Conservation (phyloP, 1,140 invertebrate species). For the Dreissena rostriformis region DNA sequence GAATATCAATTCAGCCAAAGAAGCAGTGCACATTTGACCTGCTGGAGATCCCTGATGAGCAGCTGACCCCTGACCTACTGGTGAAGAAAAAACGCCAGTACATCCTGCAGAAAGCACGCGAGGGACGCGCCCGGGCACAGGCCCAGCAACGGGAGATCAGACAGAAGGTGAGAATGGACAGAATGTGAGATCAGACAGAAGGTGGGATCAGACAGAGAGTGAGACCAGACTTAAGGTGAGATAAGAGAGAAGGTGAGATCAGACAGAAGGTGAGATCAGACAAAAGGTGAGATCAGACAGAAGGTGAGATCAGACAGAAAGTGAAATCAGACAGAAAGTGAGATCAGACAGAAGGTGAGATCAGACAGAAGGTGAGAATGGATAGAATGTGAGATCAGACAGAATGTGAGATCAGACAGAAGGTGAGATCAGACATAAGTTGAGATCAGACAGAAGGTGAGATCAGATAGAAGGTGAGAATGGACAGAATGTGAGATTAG, state of each 20-base stretch:
- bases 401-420: slow-evolving; percentile 72
- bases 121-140: slow-evolving; percentile 70
- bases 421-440: too few species aligned
- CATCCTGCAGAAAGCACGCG: slow-evolving; percentile 76
- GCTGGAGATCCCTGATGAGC: slow-evolving; percentile 76
- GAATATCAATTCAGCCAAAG: slow-evolving; percentile 27
- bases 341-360: slow-evolving; percentile 65
- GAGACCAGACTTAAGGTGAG: slow-evolving; percentile 73
- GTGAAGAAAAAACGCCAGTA: slow-evolving; percentile 74
- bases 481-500: too few species aligned
- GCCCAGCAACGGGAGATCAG: slow-evolving; percentile 71
- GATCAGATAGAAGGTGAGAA: slow-evolving; percentile 71
- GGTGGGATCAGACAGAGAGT: slow-evolving; percentile 63
- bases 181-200: slow-evolving; percentile 73
- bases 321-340: slow-evolving; percentile 74
- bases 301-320: slow-evolving; percentile 70
- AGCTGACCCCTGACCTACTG: slow-evolving; percentile 73
- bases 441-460: too few species aligned
- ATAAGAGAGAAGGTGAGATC: slow-evolving; percentile 66
- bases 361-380: slow-evolving; percentile 70
- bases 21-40: slow-evolving; percentile 74
- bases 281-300: slow-evolving; percentile 71
- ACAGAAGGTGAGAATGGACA: slow-evolving; percentile 70
- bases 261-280: slow-evolving; percentile 71
- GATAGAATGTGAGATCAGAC: too few species aligned